Percentiles rank a stretch among this genome's conserved stretches.
phyloP scores from a whole-genome alignment of 1,140 invertebrate genomes.

The Drosophila subpulchrella region DNA sequence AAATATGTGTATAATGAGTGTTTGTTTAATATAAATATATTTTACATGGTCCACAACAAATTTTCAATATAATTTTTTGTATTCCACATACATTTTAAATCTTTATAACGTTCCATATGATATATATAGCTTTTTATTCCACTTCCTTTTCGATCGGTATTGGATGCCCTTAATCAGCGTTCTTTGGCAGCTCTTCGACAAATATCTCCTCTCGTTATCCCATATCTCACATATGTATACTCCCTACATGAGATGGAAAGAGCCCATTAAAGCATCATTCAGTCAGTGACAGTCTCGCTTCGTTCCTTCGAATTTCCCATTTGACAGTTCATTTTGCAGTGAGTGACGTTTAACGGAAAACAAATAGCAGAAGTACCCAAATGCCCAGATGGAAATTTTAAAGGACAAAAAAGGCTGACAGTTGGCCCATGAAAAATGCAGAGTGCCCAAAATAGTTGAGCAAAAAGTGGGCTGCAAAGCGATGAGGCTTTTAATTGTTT shows the following conservation, averaged over 20 bases:
- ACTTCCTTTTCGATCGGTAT: background rate
- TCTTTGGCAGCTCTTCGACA: background rate
- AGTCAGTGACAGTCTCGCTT: slow-evolving; percentile 51
- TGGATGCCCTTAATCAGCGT: background rate
- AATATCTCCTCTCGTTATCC: slow-evolving; percentile 1
- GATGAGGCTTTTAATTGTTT: slow-evolving; percentile 63
- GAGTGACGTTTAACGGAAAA: slow-evolving; percentile 52
- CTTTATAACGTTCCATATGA: too few species aligned
- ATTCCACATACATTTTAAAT: too few species aligned
- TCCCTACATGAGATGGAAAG: slow-evolving; percentile 12
- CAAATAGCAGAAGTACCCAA: slow-evolving; percentile 38
- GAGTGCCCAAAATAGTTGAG: slow-evolving; percentile 17
- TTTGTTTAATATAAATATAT: too few species aligned
- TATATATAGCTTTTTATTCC: background rate
- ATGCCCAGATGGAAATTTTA: slow-evolving; percentile 42
- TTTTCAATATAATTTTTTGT: too few species aligned
- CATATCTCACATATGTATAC: background rate
- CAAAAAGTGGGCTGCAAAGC: background rate
- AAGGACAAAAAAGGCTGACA: slow-evolving; percentile 57
- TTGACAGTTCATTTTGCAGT: slow-evolving; percentile 70
- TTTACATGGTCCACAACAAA: too few species aligned
- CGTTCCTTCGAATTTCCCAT: slow-evolving; percentile 36
- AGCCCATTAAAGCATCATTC: slow-evolving; percentile 71
- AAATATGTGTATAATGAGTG: too few species aligned
- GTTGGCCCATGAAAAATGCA: slow-evolving; percentile 59